phyloP scores from a whole-genome alignment of 2,113 vertebrate species.

The Pluvialis apricaria region DNA sequence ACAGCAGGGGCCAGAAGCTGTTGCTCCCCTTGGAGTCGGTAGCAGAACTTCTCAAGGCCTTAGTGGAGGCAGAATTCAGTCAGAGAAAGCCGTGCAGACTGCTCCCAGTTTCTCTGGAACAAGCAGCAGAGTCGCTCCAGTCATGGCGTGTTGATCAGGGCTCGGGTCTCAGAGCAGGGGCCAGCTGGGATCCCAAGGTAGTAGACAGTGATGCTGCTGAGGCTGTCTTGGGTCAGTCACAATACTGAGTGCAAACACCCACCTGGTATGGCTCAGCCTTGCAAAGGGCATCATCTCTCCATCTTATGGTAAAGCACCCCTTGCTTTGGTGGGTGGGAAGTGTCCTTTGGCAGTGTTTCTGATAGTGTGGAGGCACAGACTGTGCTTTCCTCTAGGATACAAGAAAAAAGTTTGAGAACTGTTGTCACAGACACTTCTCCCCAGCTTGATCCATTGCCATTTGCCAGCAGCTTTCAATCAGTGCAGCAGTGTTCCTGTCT shows the following conservation, averaged over 20 bases:
- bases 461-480: constrained; percentile 65
- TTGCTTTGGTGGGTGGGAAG: background rate
- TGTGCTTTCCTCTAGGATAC: constrained; percentile 23
- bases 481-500: constrained; percentile 54
- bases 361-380: constrained; percentile 35
- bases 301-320: background rate
- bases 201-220: background rate
- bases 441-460: constrained; percentile 56
- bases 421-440: constrained; percentile 53
- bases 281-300: background rate
- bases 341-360: constrained; percentile 40
- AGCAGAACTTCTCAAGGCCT: background rate
- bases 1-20: background rate
- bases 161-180: background rate
- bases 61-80: background rate
- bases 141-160: fast-evolving
- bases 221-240: background rate
- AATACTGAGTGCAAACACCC: background rate
- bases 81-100: background rate
- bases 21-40: background rate
- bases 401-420: constrained; percentile 57
- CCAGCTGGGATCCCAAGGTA: background rate
- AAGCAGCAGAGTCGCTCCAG: background rate
- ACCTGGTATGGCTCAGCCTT: background rate
- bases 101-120: background rate